Conservation (phyloP, 2,113 vertebrate species). For the Macroglossus sobrinus region DNA sequence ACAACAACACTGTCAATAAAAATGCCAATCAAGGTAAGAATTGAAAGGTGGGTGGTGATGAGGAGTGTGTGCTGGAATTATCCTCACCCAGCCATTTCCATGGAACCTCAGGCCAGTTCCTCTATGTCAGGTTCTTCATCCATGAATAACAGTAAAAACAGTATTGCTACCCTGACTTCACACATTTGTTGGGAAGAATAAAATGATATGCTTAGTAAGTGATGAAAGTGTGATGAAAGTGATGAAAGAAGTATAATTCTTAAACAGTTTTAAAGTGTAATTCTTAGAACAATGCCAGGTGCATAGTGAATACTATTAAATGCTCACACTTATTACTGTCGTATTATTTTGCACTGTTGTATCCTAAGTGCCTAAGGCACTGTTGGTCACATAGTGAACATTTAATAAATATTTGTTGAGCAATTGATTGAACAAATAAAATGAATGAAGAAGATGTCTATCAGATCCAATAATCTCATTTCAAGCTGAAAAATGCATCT, state of each 20-base stretch:
- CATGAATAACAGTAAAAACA: not conserved
- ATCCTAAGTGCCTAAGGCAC: not conserved
- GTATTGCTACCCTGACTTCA: conserved; percentile 29
- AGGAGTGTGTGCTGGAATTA: not conserved
- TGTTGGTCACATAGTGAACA: not conserved
- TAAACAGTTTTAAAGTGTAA: not conserved
- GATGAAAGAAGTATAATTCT: not conserved
- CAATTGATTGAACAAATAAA: not conserved
- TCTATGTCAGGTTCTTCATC: not conserved
- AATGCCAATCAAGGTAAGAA: not conserved
- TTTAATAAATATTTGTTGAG: not conserved
- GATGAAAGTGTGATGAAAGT: not conserved
- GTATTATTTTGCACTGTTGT: not conserved
- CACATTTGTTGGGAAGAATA: not conserved
- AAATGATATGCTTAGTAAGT: not conserved
- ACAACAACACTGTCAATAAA: not conserved
- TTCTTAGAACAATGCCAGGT: not conserved
- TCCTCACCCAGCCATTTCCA: not conserved
- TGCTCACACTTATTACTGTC: not conserved
- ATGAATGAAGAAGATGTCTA: not conserved
- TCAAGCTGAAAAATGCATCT: not conserved
- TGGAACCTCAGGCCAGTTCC: not conserved
- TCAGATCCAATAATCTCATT: not conserved
- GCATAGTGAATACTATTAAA: not conserved
- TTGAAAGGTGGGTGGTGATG: not conserved